phyloP scores from a whole-genome alignment of 2,113 vertebrate genomes.

The Oryzias celebensis region DNA sequence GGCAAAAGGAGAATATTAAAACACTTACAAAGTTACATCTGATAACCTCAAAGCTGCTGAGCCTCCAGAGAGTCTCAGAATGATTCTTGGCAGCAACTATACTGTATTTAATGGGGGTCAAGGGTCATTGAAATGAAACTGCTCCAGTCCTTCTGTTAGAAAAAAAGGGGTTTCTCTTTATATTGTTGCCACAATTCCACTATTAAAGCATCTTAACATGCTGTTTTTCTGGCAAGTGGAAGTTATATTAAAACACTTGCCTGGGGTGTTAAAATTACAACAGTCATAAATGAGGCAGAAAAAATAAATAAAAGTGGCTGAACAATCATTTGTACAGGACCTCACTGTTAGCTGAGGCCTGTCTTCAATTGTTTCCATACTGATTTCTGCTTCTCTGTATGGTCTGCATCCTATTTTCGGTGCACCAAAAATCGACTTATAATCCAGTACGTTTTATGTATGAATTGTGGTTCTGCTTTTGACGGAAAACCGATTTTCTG shows the following conservation, averaged over 20 bases:
- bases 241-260: conserved; percentile 23
- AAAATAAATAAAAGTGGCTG: not conserved
- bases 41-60: not conserved
- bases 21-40: not conserved
- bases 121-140: conserved; percentile 16
- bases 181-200: conserved; percentile 21
- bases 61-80: no score
- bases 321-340: not conserved
- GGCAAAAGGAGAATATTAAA: not conserved
- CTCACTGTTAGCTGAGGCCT: no score
- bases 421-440: no score
- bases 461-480: no score
- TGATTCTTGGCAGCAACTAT: conserved; percentile 2
- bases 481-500: no score
- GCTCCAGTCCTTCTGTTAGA: not conserved
- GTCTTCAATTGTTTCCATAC: no score
- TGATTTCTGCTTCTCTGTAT: no score
- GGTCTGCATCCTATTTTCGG: no score
- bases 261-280: conserved; percentile 3
- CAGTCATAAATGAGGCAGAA: not conserved
- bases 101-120: conserved; percentile 21
- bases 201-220: conserved; percentile 15
- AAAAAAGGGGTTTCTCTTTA: conserved; percentile 11
- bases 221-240: conserved; percentile 13
- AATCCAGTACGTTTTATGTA: no score